Conservation (phyloP, 2,888 invertebrate genomes). For the Siphlonurus alternatus region DNA sequence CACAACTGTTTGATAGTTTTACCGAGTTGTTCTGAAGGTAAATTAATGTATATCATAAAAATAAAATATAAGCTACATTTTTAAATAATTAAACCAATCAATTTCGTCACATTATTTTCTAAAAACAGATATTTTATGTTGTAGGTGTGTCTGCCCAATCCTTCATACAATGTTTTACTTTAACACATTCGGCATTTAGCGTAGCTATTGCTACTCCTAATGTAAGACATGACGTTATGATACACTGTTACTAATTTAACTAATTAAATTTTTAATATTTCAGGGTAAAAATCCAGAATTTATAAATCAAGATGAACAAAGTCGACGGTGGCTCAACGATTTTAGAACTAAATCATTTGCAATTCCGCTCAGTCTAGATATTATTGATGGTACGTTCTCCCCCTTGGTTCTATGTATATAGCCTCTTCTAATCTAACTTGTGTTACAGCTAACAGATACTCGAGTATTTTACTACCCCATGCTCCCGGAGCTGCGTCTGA, state of each 20-base stretch:
- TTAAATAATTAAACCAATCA: no score
- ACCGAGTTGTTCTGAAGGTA: conserved; percentile 9
- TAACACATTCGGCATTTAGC: conserved; percentile 26
- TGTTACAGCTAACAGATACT: conserved; percentile 25
- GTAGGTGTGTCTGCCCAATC: conserved; percentile 28
- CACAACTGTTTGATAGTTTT: conserved; percentile 7
- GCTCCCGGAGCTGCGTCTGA: conserved; percentile 27
- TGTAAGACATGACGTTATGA: conserved; percentile 17
- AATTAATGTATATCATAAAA: background rate
- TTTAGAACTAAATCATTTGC: conserved; percentile 27
- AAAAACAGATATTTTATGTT: no score
- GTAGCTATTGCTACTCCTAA: conserved; percentile 28
- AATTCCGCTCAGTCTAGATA: conserved; percentile 25
- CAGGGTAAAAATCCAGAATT: conserved; percentile 17
- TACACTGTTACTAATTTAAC: background rate
- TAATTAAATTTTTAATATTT: background rate
- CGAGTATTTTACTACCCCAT: conserved; percentile 27
- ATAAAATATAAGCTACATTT: background rate
- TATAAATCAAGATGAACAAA: conserved; percentile 28
- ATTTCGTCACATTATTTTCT: background rate
- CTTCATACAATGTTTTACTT: conserved; percentile 27
- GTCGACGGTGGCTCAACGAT: conserved; percentile 28
- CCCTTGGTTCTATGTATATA: no score
- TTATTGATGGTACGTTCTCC: conserved; percentile 24
- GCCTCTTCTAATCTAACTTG: no score